Percentiles rank a stretch among this genome's conserved stretches.
Conservation (phyloP, 2,888 invertebrate species). For the Tiliacea citrago region DNA sequence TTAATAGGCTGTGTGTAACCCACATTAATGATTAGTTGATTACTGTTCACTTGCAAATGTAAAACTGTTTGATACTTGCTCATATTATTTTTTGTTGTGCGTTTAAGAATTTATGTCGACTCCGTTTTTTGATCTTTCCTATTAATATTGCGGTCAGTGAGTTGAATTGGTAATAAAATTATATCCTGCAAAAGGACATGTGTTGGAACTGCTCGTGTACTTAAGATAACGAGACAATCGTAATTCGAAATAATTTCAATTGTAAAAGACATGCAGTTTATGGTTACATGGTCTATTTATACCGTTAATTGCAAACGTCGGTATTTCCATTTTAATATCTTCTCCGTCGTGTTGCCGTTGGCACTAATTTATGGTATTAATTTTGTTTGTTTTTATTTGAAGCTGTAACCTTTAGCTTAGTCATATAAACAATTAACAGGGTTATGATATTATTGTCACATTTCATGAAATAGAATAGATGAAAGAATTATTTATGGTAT, state of each 20-base stretch:
- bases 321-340: conserved; percentile 21
- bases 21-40: conserved; percentile 64
- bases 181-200: conserved; percentile 43
- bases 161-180: conserved; percentile 48
- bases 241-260: conserved; percentile 36
- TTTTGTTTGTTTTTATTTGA: conserved; percentile 28
- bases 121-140: conserved; percentile 56
- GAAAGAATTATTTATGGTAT: background rate
- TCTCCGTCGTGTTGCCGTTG: conserved; percentile 16
- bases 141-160: conserved; percentile 46
- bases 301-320: conserved; percentile 25
- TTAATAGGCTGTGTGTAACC: conserved; percentile 67
- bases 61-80: conserved; percentile 54
- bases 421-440: conserved; percentile 24
- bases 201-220: conserved; percentile 33
- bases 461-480: background rate
- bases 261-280: conserved; percentile 21
- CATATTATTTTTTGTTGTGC: conserved; percentile 44
- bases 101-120: conserved; percentile 65
- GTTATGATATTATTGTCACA: background rate
- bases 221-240: conserved; percentile 21
- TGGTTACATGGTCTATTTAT: conserved; percentile 9
- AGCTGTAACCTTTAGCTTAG: background rate
- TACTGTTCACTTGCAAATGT: conserved; percentile 65
- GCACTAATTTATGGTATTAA: conserved; percentile 25